A percentile compares a stretch with the other conserved stretches of the same genome.
phyloP scores from a whole-genome alignment of 2,797 vertebrate species.

The Sebastes oblongus region DNA sequence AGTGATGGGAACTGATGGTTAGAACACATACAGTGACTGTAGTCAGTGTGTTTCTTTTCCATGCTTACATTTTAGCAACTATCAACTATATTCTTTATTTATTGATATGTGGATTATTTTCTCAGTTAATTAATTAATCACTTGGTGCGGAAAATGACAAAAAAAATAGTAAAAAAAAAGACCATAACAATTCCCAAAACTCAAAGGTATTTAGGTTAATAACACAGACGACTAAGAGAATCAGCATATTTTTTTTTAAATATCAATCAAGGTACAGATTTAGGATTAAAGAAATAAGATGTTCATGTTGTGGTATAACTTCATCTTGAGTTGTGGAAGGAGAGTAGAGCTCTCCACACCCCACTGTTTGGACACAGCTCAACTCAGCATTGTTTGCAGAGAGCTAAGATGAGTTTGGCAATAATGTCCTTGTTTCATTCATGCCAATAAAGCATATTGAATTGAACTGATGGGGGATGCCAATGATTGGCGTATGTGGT shows the following conservation, averaged over 20 bases:
- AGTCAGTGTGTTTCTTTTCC: neutral
- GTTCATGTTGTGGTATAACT: neutral
- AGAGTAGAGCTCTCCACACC: constrained; percentile 15
- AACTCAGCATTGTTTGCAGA: constrained; percentile 36
- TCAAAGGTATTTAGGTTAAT: neutral
- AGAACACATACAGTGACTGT: neutral
- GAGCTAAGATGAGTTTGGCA: neutral
- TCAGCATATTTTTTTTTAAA: neutral
- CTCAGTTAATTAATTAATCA: neutral
- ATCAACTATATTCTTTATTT: neutral
- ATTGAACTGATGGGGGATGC: neutral
- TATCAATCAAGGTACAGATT: neutral
- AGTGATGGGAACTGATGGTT: neutral
- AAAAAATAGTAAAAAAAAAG: neutral
- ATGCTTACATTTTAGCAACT: neutral
- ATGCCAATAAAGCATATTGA: no score
- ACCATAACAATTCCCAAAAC: neutral
- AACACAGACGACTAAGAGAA: neutral
- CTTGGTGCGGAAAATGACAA: neutral
- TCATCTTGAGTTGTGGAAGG: neutral
- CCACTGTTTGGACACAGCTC: constrained; percentile 31
- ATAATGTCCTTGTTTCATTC: no score
- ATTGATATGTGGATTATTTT: neutral
- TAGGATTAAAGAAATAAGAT: neutral
- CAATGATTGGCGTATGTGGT: constrained; percentile 25